A percentile compares a stretch with the other conserved stretches of the same genome.
Evolutionary conservation across 2,113 vertebrate species (phyloP).

Genomic region (Poeciliopsis occidentalis): DNA sequence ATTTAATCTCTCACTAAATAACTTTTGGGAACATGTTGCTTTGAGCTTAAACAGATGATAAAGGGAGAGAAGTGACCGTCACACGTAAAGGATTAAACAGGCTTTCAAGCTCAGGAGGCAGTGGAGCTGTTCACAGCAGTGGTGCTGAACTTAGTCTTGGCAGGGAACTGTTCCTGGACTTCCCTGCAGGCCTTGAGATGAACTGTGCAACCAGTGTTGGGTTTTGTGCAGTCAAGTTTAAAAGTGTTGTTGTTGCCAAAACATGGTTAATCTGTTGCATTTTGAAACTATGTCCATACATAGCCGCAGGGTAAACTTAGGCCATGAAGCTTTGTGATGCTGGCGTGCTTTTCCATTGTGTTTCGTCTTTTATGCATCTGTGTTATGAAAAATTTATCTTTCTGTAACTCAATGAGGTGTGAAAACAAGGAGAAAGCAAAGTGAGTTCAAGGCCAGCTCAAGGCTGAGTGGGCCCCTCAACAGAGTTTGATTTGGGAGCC

Average conservation of each 20-base stretch:
- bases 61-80: constrained; percentile 9
- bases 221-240: constrained; percentile 15
- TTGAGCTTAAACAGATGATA: constrained; percentile 16
- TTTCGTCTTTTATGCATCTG: no score
- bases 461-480: no score
- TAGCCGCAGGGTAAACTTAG: neutral
- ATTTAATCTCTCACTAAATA: constrained; percentile 13
- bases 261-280: constrained; percentile 11
- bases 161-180: constrained; percentile 29
- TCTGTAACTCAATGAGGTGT: no score
- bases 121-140: constrained; percentile 54
- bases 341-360: neutral
- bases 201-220: constrained; percentile 23
- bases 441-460: no score
- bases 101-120: constrained; percentile 16
- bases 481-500: no score
- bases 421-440: no score
- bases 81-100: constrained; percentile 27
- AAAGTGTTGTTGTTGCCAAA: neutral
- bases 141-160: constrained; percentile 55
- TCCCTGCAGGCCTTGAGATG: constrained; percentile 37
- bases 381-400: no score
- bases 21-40: constrained; percentile 2
- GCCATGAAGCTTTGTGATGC: neutral
- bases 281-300: neutral